A percentile compares a stretch with the other conserved stretches of the same genome.
Evolutionary conservation across 2,888 invertebrate species (phyloP).

Genomic region (Acanthosoma haemorrhoidale): DNA sequence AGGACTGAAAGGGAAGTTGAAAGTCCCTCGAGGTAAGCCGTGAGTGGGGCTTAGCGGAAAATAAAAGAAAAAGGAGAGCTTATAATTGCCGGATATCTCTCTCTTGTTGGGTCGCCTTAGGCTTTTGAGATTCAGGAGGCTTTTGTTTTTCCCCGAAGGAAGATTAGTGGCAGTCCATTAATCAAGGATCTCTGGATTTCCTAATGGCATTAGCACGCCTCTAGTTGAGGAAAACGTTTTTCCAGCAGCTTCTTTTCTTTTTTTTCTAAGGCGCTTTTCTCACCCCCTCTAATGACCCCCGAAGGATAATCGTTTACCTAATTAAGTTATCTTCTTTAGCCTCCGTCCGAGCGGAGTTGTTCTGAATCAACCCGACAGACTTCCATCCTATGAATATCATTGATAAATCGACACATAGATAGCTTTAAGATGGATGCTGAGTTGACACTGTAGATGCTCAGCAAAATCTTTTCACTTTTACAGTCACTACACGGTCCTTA

Average conservation of each 20-base stretch:
- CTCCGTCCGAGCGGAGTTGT: not conserved
- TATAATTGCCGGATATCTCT: constrained; percentile 25
- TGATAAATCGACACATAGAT: no score
- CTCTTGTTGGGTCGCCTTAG: constrained; percentile 6
- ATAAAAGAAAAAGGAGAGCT: constrained; percentile 11
- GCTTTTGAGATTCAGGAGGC: constrained; percentile 21
- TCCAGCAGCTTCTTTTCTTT: not conserved
- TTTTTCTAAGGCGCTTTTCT: constrained; percentile 37
- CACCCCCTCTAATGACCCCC: constrained; percentile 31
- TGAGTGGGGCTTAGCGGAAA: constrained; percentile 4
- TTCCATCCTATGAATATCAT: no score
- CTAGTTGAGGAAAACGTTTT: not conserved
- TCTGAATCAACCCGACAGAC: no score
- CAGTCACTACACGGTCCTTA: no score
- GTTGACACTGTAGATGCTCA: no score
- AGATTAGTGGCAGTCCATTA: constrained; percentile 26
- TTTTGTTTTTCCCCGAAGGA: constrained; percentile 5
- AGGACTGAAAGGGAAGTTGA: constrained; percentile 18
- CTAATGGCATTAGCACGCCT: constrained; percentile 24
- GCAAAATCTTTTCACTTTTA: no score
- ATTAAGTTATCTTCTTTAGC: constrained; percentile 21
- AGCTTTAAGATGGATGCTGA: no score
- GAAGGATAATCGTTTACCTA: constrained; percentile 22
- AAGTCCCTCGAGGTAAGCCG: constrained; percentile 22
- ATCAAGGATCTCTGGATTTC: constrained; percentile 26